Evolutionary conservation across 2,113 vertebrate species (phyloP).

Genomic region (Pseudonaja textilis): DNA sequence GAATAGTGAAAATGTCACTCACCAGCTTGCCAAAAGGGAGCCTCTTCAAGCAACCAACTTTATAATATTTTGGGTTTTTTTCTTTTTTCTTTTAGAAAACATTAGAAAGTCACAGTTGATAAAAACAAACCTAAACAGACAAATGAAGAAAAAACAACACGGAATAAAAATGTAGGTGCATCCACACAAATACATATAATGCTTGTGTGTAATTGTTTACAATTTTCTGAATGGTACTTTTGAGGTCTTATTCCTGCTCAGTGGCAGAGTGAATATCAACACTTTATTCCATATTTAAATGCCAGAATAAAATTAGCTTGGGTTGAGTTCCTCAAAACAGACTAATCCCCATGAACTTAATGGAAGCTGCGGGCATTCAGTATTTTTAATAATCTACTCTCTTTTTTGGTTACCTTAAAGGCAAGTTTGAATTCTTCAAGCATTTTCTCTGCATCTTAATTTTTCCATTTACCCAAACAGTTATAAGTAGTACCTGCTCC

Average conservation of each 20-base stretch:
- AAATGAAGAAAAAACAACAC: not conserved
- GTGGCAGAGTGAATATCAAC: constrained; percentile 7
- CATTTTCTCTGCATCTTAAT: constrained; percentile 15
- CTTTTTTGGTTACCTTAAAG: constrained; percentile 28
- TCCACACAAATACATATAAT: not conserved
- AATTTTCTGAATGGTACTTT: not conserved
- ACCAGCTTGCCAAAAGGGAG: not conserved
- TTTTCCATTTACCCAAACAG: constrained; percentile 33
- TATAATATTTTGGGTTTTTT: not conserved
- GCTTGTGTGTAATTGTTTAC: not conserved
- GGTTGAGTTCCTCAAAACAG: constrained; percentile 3
- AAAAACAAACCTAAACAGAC: not conserved
- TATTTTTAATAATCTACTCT: constrained; percentile 14
- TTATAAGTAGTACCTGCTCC: constrained; percentile 22
- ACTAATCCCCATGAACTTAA: constrained; percentile 28
- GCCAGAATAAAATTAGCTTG: constrained; percentile 25
- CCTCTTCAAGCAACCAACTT: not conserved
- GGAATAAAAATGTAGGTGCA: not conserved
- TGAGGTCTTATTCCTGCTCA: not conserved
- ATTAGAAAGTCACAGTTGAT: not conserved
- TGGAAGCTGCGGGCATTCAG: constrained; percentile 23
- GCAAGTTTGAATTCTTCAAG: constrained; percentile 22
- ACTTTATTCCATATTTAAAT: constrained; percentile 12
- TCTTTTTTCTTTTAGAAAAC: not conserved
- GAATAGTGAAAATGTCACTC: not conserved